Evolutionary conservation across 35 echinoderm and acorn worm genomes (phyloP), one percentile per base, ranked within the genome.

Genomic region (Acanthaster planci): DNA sequence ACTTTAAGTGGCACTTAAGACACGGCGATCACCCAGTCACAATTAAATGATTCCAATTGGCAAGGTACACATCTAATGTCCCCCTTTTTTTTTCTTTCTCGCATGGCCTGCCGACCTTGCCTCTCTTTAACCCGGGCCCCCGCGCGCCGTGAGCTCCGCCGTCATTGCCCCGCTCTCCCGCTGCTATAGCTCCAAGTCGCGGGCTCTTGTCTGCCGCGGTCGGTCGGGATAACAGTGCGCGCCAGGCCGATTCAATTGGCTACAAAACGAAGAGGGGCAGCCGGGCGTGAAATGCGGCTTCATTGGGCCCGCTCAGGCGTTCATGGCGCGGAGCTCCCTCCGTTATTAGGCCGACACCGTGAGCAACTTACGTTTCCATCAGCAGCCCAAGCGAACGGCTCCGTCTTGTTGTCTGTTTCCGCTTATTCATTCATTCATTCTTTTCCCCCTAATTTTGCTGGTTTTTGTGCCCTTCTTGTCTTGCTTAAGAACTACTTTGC

Each of bases 201-300:
- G 4, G 42, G 4, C 42, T 47, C 4, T 4, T 12, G 4, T 6
- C 42, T 4, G 12, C 42, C 42, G 12, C 12, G 4, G 42, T 12
- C 12, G 42, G 42, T 6, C 4, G 12, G 12, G 12, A 47, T 12
- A 47, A 4, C 4, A 47, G 23, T 26, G 19, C 64, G 18, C 57
- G 21, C 78, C 30, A 31, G n/a, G 39, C 79, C 42, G 40, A 38
- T 52, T 32, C 40, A 81, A 81, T 81, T 81, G 79, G 79, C 79
- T 81, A 81, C 79, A 81, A 79, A 81, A 81, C 79, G 79, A 53
- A 72, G 79, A 39, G 42, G 26, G 31, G 19, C 79, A 81, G 44
- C 32, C 19, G 79, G 79, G 79, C 79, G 51, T 81, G 2, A 19
- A 81, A 81, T 81, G 27, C 42, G 79, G 40, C 79, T 81, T 81